These are phyloP conservation scores for Ennomos erosarius DNA, from an alignment of 2,888 invertebrate genomes.

Conservation along the genomic window DNA sequence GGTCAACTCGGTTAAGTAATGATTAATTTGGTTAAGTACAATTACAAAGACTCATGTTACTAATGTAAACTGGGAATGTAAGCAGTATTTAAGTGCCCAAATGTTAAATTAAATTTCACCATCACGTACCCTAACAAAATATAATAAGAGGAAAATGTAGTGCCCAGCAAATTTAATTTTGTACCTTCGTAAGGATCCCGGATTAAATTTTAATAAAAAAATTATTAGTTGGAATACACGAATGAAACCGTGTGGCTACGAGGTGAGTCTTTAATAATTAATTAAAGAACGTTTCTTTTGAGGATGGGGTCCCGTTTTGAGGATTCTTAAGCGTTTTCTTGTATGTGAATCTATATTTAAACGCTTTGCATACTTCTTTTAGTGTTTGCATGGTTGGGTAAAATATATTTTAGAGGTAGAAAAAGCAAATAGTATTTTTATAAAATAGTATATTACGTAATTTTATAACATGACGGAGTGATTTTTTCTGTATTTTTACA, in stretches of 20 bases:
- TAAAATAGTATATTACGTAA: no score
- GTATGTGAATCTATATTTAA: constrained; percentile 7
- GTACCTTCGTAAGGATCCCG: constrained; percentile 22
- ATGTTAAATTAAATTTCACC: constrained; percentile 20
- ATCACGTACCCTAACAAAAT: constrained; percentile 18
- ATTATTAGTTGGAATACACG: constrained; percentile 32
- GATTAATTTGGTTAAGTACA: no score
- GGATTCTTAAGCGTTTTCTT: constrained; percentile 21
- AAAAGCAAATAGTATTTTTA: no score
- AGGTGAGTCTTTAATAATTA: constrained; percentile 32
- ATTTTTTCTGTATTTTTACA: no score
- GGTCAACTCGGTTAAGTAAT: no score
- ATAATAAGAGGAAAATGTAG: constrained; percentile 24
- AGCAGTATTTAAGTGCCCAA: constrained; percentile 4
- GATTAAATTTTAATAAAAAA: constrained; percentile 45
- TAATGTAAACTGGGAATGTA: neutral
- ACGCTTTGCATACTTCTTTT: neutral
- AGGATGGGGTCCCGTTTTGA: constrained; percentile 19
- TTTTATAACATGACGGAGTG: no score
- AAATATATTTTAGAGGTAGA: no score
- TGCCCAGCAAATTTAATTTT: constrained; percentile 32
- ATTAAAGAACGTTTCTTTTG: constrained; percentile 26
- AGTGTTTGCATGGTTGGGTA: neutral
- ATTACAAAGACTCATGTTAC: no score
- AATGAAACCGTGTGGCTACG: constrained; percentile 30